Evolutionary conservation across 2,113 vertebrate genomes (phyloP), one percentile per base, ranked within the genome.

Genomic region (Erythrocebus patas): DNA sequence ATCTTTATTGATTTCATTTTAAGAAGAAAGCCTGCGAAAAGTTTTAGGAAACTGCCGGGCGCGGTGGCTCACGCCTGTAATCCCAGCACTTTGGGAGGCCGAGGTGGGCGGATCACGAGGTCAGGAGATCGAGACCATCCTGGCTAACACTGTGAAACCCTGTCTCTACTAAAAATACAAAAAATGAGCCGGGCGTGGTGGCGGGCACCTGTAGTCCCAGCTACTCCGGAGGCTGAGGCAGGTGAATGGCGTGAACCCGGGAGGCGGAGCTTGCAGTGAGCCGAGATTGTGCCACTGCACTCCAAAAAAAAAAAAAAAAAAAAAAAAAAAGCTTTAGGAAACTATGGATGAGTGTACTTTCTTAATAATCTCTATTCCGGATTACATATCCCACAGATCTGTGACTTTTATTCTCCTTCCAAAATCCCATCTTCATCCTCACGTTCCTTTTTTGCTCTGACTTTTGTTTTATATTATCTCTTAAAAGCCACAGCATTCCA

Each of bases 111-210:
- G 48, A 48, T 48, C 48, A 48, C 48, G 48, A 48, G 48, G 48
- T 48, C 48, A 48, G 48, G 48, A 48, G 2, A 12, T 48, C 11
- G 11, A 48, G 48, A 48, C 48, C 48, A 12, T 48, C 48, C 48
- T 48, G 48, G 48, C 48, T 48, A 48, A 48, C 48, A 48, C 11
- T 12, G 48, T 48, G 48, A 48, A 48, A 48, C 48, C 48, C 48
- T 11, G 11, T 48, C 48, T 48, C 48, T 48, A 48, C 48, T 48
- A 48, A 48, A 48, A 48, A 48, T 48, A 3, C 48, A 48, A 48
- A 12, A 12, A 48, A 48, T 48, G 11, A 48, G 48, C 48, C 2
- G 0, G 11, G 48, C 11, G 0, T 0, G 11, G 48, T 48, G 48
- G 48, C 10, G 10, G 10, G 10, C 2, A 0, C 11, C 11, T 48